These are phyloP conservation scores for Thymelicus acteon DNA, from an alignment of 2,888 invertebrate genomes.

Conservation along the genomic window DNA sequence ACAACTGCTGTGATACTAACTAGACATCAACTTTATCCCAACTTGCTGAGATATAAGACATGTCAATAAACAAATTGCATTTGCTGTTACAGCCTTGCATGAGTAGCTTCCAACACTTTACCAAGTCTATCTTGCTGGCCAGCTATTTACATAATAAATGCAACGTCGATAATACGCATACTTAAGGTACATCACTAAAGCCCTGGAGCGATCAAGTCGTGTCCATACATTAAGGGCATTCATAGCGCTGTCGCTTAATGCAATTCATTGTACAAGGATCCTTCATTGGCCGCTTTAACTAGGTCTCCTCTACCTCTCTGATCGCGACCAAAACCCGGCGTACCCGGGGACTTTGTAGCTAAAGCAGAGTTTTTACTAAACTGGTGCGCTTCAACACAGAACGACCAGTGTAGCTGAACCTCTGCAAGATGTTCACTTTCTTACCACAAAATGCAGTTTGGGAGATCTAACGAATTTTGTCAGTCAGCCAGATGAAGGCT, in stretches of 20 bases:
- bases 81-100: no score
- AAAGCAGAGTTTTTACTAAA: slow-evolving; percentile 8
- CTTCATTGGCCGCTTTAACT: slow-evolving; percentile 54
- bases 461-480: slow-evolving; percentile 39
- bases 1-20: no score
- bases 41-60: no score
- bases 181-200: slow-evolving; percentile 40
- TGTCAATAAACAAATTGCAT: no score
- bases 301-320: slow-evolving; percentile 48
- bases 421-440: slow-evolving; percentile 15
- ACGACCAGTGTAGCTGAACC: slow-evolving; percentile 21
- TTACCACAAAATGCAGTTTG: slow-evolving; percentile 26
- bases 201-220: slow-evolving; percentile 64
- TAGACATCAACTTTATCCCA: no score
- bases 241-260: slow-evolving; percentile 78
- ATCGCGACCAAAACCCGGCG: slow-evolving; percentile 42
- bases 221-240: slow-evolving; percentile 77
- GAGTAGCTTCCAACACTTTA: no score
- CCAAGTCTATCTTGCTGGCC: neutral
- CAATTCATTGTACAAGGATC: slow-evolving; percentile 80
- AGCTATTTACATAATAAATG: neutral
- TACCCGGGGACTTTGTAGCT: neutral
- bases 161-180: neutral
- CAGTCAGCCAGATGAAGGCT: slow-evolving; percentile 65
- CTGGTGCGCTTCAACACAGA: slow-evolving; percentile 27